phyloP scores from a whole-genome alignment of 2,797 vertebrate genomes.

The Cyclura pinguis region DNA sequence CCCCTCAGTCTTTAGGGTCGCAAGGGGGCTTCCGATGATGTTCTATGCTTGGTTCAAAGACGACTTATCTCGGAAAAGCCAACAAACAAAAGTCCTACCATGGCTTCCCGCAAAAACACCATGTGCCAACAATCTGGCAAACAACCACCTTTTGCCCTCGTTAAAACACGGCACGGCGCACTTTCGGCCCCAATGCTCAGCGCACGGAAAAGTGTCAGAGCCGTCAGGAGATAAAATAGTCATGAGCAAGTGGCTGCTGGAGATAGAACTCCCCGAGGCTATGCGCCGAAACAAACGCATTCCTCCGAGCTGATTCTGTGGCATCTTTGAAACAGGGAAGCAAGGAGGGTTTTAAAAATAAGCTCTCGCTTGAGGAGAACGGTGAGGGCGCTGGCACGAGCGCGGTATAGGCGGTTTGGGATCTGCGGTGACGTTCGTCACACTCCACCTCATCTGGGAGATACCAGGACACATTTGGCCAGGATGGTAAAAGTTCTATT shows the following conservation, averaged over 20 bases:
- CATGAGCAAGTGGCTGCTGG: slow-evolving; percentile 53
- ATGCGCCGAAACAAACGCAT: not conserved
- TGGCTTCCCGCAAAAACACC: too few species aligned
- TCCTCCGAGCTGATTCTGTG: too few species aligned
- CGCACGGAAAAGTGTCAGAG: slow-evolving; percentile 43
- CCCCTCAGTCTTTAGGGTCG: not conserved
- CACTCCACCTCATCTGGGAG: too few species aligned
- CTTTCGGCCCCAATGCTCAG: not conserved
- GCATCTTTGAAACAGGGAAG: not conserved
- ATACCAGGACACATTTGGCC: too few species aligned
- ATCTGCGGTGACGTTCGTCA: too few species aligned
- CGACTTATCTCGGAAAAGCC: not conserved
- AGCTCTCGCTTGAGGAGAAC: too few species aligned
- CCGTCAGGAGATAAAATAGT: slow-evolving; percentile 57
- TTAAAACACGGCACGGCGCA: not conserved
- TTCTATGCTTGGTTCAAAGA: not conserved
- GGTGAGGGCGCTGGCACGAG: too few species aligned
- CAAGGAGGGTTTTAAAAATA: too few species aligned
- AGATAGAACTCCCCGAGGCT: slow-evolving; percentile 26
- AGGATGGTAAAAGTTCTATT: too few species aligned
- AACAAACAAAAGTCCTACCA: not conserved
- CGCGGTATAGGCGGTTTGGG: too few species aligned
- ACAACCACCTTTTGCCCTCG: not conserved
- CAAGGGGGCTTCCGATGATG: not conserved
- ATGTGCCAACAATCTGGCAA: not conserved